These are phyloP conservation scores for Xenotilapia longispinis DNA, from an alignment of 2,113 vertebrate species.

Conservation along the genomic window DNA sequence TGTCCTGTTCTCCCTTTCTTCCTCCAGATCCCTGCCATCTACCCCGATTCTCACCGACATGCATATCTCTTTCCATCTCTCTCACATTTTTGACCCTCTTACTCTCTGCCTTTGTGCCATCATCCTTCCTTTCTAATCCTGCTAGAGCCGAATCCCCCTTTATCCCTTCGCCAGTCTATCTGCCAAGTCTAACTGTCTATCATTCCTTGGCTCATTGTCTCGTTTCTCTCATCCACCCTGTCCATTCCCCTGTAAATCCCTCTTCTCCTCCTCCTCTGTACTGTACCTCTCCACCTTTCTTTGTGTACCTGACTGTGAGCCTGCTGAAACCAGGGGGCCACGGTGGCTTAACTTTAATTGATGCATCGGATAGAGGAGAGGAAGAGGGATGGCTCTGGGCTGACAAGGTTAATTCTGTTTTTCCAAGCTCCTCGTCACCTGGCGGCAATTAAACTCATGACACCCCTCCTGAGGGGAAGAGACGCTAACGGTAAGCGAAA, in stretches of 20 bases:
- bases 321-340: constrained; percentile 34
- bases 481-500: not conserved
- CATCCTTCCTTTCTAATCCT: constrained; percentile 17
- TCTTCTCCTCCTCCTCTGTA: not conserved
- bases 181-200: constrained; percentile 20
- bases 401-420: constrained; percentile 72
- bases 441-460: constrained; percentile 58
- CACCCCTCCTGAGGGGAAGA: constrained; percentile 14
- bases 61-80: not conserved
- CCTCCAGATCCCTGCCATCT: not conserved
- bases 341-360: constrained; percentile 63
- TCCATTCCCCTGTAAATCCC: constrained; percentile 4
- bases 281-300: constrained; percentile 6
- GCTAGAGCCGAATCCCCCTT: constrained; percentile 40
- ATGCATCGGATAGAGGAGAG: constrained; percentile 41
- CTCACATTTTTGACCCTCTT: not conserved
- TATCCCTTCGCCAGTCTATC: constrained; percentile 26
- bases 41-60: not conserved
- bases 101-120: not conserved
- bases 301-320: constrained; percentile 44
- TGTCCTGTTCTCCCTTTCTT: not conserved
- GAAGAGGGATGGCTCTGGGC: constrained; percentile 30
- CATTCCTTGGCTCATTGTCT: constrained; percentile 15
- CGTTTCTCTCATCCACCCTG: not conserved
- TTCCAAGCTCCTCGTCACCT: constrained; percentile 54